Conservation (phyloP, 2,797 vertebrate genomes). For the Gastrophryne carolinensis region DNA sequence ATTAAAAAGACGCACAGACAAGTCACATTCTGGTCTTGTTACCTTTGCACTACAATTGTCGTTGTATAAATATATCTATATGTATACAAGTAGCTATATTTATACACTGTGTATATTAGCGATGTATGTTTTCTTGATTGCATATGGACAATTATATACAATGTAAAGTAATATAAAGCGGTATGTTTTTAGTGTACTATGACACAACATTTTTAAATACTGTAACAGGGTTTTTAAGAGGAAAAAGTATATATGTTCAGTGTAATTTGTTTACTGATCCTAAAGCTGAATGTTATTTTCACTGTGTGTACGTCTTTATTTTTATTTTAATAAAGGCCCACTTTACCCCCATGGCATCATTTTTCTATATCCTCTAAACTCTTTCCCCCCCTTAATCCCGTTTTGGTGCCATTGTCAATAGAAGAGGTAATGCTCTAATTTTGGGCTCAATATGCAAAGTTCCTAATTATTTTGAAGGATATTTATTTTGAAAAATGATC, state of each 20-base stretch:
- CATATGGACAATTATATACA: slow-evolving; percentile 41
- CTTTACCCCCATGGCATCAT: background rate
- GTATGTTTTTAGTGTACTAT: slow-evolving; percentile 73
- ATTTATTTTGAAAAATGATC: too few relatives aligned
- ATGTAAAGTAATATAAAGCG: slow-evolving; percentile 66
- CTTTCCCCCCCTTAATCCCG: too few relatives aligned
- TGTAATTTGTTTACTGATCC: slow-evolving; percentile 71
- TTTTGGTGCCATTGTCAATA: too few relatives aligned
- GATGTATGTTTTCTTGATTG: slow-evolving; percentile 43
- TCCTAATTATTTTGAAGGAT: too few relatives aligned
- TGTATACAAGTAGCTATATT: slow-evolving; percentile 48
- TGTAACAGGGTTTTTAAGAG: slow-evolving; percentile 75
- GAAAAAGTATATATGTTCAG: slow-evolving; percentile 68
- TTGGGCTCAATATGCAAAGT: too few relatives aligned
- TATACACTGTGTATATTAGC: slow-evolving; percentile 51
- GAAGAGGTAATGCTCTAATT: too few relatives aligned
- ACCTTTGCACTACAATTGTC: slow-evolving; percentile 91
- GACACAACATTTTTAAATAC: slow-evolving; percentile 73
- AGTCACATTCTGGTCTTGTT: slow-evolving; percentile 87
- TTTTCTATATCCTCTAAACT: too few relatives aligned
- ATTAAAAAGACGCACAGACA: slow-evolving; percentile 86
- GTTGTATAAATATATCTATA: slow-evolving; percentile 52
- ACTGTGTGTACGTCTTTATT: slow-evolving; percentile 63
- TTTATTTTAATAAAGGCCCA: background rate
- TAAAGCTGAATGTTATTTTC: slow-evolving; percentile 77